Conservation (phyloP, 2,113 vertebrate species). For the Panurus biarmicus region DNA sequence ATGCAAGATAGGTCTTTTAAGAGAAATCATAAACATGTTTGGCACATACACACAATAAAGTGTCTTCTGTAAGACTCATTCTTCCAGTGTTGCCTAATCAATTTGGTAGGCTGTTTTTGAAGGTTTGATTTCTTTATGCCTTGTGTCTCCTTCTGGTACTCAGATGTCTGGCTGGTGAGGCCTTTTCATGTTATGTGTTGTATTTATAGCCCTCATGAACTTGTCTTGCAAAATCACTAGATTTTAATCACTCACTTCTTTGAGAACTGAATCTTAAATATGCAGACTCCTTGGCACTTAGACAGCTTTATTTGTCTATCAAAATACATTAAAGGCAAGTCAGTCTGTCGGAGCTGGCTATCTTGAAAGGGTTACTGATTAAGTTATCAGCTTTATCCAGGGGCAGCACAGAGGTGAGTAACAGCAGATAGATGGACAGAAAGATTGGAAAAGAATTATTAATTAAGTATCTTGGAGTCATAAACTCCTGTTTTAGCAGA, state of each 20-base stretch:
- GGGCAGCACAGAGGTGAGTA: background rate
- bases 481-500: background rate
- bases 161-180: slow-evolving; percentile 11
- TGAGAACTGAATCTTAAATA: slow-evolving; percentile 24
- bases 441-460: background rate
- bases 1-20: background rate
- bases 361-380: background rate
- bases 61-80: background rate
- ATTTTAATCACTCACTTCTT: background rate
- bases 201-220: slow-evolving; percentile 28
- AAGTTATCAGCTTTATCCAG: background rate
- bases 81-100: slow-evolving; percentile 18
- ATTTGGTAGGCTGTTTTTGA: background rate
- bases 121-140: background rate
- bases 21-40: background rate
- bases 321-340: background rate
- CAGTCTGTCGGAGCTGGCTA: background rate
- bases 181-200: background rate
- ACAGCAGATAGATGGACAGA: background rate
- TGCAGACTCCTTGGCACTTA: slow-evolving; percentile 13
- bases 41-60: background rate
- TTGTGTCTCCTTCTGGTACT: background rate
- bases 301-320: slow-evolving; percentile 9
- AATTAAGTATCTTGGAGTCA: background rate
- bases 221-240: slow-evolving; percentile 41